Evolutionary conservation across 1,140 invertebrate species (phyloP), one percentile per base, ranked within the genome.

Genomic region (Ridgeia piscesae): DNA sequence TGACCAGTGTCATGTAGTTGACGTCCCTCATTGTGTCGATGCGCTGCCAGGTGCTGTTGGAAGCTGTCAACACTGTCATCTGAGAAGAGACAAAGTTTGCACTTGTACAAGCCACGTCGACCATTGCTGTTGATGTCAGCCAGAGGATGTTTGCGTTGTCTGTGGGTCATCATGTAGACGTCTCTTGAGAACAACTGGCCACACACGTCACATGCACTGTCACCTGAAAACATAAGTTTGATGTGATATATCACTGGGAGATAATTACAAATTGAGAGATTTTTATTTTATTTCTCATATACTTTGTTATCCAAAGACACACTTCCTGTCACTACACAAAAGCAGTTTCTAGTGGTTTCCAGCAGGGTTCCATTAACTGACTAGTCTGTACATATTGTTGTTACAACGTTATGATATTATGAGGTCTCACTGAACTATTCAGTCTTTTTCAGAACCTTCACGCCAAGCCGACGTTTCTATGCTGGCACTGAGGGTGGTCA

Each of bases 11-110:
- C 58, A 21, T 77, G 58, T 77, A 77, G 0, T 77, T 77, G 58
- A 35, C 91, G 92, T 27, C 92, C 35, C 33, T 50, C 58, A 35
- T 89, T 92, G 89, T 93, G 92, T 31, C 31, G 34, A 33, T 92
- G 89, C 11, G 92, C 88, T 31, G 34, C 42, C 21, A 91, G 42
- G 35, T 92, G 89, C 8, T 33, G 35, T 21, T 92, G 89, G 89
- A 92, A 92, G 48, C 58, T 92, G 48, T 92, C 58, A 77, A 77
- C 58, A 77, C 27, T 91, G 33, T 35, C n/a, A 42, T 77, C 58
- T 14, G 58, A 77, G 17, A 21, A 77, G 17, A 77, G 58, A 77
- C 58, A 77, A 77, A 77, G 58, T 31, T 77, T 77, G 58, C 58
- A 77, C 58, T 77, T 77, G 58, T 77, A 77, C 27, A 77, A 77